Conservation (phyloP, 2,113 vertebrate genomes). For the Sterrhoptilus dennistouni region DNA sequence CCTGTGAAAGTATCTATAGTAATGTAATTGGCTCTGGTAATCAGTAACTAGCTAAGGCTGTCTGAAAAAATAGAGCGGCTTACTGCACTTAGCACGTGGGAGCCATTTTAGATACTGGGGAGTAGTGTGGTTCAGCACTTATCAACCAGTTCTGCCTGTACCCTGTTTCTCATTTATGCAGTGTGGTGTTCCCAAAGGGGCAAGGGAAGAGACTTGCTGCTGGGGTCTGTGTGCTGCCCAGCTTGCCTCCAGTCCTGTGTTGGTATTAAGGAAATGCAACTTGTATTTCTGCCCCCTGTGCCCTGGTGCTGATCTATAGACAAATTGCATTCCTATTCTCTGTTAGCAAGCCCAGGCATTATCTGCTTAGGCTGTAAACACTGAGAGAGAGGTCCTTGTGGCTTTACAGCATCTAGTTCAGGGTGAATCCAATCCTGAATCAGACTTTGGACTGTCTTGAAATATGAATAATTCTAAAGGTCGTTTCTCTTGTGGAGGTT, state of each 20-base stretch:
- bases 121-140: fast-evolving
- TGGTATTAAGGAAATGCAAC: not conserved
- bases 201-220: not conserved
- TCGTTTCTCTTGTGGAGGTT: not conserved
- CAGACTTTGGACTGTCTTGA: constrained; percentile 8
- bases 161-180: not conserved
- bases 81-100: not conserved
- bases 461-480: not conserved
- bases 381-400: not conserved
- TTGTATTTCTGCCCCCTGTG: not conserved
- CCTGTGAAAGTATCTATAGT: not conserved
- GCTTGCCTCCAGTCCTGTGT: not conserved
- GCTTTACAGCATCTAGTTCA: not conserved
- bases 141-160: not conserved
- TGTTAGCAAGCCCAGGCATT: not conserved
- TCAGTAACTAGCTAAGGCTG: not conserved
- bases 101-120: not conserved
- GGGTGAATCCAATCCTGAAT: not conserved
- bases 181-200: fast-evolving
- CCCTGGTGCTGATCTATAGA: not conserved
- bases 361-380: not conserved
- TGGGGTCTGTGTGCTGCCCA: not conserved
- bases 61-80: not conserved
- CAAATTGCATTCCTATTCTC: not conserved
- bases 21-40: not conserved